Conservation (phyloP, 2,113 vertebrate genomes). For the Megaptera novaeangliae region DNA sequence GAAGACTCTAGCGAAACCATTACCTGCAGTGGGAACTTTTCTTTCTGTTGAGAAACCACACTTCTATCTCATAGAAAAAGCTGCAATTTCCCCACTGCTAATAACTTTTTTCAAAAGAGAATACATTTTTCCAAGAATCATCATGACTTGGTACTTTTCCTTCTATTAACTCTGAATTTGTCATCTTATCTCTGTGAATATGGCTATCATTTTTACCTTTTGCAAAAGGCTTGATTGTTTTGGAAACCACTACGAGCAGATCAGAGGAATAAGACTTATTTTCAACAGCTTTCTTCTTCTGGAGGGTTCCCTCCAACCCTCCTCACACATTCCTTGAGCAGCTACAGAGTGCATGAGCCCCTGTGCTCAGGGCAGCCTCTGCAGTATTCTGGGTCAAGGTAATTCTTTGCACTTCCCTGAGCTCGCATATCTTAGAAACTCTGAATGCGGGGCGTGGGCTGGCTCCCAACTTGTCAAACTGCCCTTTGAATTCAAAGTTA, state of each 20-base stretch:
- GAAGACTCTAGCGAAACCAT: background rate
- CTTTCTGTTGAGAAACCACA: background rate
- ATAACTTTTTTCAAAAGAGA: background rate
- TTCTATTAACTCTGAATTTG: background rate
- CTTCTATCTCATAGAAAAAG: background rate
- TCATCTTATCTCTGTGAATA: background rate
- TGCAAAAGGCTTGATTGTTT: background rate
- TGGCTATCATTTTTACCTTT: background rate
- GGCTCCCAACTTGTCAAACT: background rate
- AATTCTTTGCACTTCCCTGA: background rate
- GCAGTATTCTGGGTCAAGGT: too few relatives aligned
- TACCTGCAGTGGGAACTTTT: too few relatives aligned
- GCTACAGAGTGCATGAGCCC: rapidly evolving
- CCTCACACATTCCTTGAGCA: background rate
- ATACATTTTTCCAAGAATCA: background rate
- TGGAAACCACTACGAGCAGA: background rate
- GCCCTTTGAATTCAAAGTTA: background rate
- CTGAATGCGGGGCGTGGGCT: background rate
- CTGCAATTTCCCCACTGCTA: background rate
- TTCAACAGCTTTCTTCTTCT: background rate
- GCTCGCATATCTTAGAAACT: background rate
- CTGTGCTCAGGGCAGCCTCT: rapidly evolving
- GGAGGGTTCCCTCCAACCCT: background rate
- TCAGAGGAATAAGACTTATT: too few relatives aligned
- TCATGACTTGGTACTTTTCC: background rate